These are phyloP conservation scores for Pantala flavescens DNA, from an alignment of 1,140 invertebrate genomes.

Conservation along the genomic window DNA sequence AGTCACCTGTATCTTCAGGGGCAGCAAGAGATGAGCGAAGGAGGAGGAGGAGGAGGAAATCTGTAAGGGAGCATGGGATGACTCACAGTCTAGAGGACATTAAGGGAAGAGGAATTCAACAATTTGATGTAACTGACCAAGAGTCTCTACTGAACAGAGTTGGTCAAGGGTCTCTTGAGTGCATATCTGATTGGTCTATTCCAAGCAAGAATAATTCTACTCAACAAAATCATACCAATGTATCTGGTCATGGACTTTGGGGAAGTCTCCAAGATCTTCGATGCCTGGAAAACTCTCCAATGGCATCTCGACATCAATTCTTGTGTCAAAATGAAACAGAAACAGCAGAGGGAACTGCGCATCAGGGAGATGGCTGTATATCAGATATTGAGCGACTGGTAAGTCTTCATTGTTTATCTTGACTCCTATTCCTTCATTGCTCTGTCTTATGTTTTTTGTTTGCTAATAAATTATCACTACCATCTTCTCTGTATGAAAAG, in stretches of 20 bases:
- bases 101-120: conserved; percentile 29
- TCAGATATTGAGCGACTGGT: conserved; percentile 39
- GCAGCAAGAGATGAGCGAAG: not conserved
- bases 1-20: not conserved
- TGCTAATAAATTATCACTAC: too few species aligned
- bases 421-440: too few species aligned
- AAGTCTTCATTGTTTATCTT: not conserved
- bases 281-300: conserved; percentile 19
- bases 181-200: not conserved
- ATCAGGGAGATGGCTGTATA: conserved; percentile 23
- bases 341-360: conserved; percentile 32
- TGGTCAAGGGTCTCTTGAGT: not conserved
- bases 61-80: not conserved
- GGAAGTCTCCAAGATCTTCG: conserved; percentile 48
- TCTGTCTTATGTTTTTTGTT: too few species aligned
- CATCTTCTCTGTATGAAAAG: too few species aligned
- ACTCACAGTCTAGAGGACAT: conserved; percentile 47
- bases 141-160: not conserved
- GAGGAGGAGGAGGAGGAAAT: not conserved
- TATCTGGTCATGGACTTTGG: conserved; percentile 32
- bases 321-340: conserved; percentile 33
- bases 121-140: not conserved
- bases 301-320: not conserved
- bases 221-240: not conserved
- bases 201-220: not conserved